Percentiles rank a stretch among this genome's conserved stretches.
These are phyloP conservation scores for Auanema sp. DNA, from an alignment of 2,888 invertebrate genomes.

Conservation along the genomic window DNA sequence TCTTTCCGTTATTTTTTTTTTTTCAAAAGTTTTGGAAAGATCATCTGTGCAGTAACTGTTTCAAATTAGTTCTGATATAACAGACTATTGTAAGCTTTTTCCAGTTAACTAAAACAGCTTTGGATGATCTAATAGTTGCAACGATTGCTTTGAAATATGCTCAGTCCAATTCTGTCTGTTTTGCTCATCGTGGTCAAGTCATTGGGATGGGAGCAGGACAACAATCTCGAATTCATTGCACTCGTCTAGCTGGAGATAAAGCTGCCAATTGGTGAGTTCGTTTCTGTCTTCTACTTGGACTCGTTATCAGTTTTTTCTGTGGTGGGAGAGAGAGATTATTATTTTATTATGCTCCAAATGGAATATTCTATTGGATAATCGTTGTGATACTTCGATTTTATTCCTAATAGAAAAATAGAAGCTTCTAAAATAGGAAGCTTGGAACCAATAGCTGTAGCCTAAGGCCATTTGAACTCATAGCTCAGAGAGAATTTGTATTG, in stretches of 20 bases:
- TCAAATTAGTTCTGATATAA: too few relatives aligned
- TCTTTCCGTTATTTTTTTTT: too few relatives aligned
- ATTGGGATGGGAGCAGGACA: slow-evolving; percentile 95
- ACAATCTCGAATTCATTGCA: slow-evolving; percentile 96
- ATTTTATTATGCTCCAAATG: background rate
- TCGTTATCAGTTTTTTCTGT: too few relatives aligned
- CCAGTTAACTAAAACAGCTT: slow-evolving; percentile 75
- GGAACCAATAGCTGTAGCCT: too few relatives aligned
- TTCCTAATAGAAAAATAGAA: background rate
- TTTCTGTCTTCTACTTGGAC: too few relatives aligned
- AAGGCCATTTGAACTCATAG: too few relatives aligned
- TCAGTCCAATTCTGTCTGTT: slow-evolving; percentile 97
- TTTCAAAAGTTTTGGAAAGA: too few relatives aligned
- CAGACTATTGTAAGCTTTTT: too few relatives aligned
- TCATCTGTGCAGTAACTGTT: too few relatives aligned
- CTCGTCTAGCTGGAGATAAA: slow-evolving; percentile 92
- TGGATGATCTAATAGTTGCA: slow-evolving; percentile 89
- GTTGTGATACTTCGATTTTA: background rate
- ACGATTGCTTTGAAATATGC: slow-evolving; percentile 95
- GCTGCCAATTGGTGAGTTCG: slow-evolving; percentile 85
- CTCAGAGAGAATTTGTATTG: too few relatives aligned
- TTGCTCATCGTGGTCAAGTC: slow-evolving; percentile 80
- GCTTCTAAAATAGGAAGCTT: too few relatives aligned
- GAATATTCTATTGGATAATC: background rate
- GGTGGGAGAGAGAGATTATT: background rate